phyloP scores from a whole-genome alignment of 2,888 invertebrate genomes.

The Corbicula japonica region DNA sequence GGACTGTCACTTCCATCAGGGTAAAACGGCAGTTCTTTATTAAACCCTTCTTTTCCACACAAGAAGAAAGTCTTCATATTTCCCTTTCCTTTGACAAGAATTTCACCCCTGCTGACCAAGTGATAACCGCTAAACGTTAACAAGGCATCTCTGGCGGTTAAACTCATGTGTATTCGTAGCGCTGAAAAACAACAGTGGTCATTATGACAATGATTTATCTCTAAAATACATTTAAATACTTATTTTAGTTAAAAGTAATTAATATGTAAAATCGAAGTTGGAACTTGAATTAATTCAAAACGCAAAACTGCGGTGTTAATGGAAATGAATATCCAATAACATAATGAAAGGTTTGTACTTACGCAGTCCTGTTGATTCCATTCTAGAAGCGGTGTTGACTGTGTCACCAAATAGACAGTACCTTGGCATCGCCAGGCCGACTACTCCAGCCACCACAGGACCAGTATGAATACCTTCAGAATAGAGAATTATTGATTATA shows the following conservation, averaged over 20 bases:
- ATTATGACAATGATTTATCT: too few species aligned
- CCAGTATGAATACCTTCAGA: slow-evolving; percentile 79
- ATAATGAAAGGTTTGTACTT: too few species aligned
- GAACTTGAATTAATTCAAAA: too few species aligned
- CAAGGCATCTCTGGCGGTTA: slow-evolving; percentile 68
- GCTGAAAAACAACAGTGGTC: slow-evolving; percentile 70
- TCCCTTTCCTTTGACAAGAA: slow-evolving; percentile 96
- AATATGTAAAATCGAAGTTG: too few species aligned
- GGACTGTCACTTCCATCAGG: slow-evolving; percentile 44
- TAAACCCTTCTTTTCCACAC: slow-evolving; percentile 76
- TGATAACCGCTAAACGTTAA: slow-evolving; percentile 75
- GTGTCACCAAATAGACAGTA: slow-evolving; percentile 82
- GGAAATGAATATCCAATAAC: too few species aligned
- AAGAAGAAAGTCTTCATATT: slow-evolving; percentile 97
- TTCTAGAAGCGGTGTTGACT: slow-evolving; percentile 81
- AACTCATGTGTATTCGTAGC: slow-evolving; percentile 78
- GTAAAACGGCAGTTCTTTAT: slow-evolving; percentile 71
- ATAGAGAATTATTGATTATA: too few species aligned
- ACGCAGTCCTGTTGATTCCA: slow-evolving; percentile 83
- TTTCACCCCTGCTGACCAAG: slow-evolving; percentile 87
- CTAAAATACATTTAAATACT: too few species aligned
- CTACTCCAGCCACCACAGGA: slow-evolving; percentile 81
- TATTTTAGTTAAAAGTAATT: too few species aligned
- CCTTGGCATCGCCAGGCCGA: slow-evolving; percentile 81
- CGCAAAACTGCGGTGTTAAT: too few species aligned